Evolutionary conservation across 2,888 invertebrate species (phyloP), one percentile per base, ranked within the genome.

Genomic region (Lycocerus yunnanus): DNA sequence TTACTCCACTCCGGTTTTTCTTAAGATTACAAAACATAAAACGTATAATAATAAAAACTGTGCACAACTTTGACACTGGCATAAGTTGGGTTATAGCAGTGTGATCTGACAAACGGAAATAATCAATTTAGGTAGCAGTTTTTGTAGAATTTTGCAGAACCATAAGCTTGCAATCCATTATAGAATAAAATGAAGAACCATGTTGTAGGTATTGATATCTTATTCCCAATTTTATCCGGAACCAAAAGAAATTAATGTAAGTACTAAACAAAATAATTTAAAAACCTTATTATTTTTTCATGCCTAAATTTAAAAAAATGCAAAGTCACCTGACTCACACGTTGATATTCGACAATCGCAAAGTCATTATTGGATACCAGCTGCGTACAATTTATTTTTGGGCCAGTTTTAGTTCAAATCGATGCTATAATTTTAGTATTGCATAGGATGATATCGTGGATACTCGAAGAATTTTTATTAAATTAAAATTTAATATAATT

Each of bases 301-400:
- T 71, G 66, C 67, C 24, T 43, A 66, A 59, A 72, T 77, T 43
- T 78, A 73, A 75, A 79, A 78, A 79, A 79, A 67, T 80, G 83
- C 79, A 81, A 78, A 84, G 84, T 85, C 84, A 84, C 82, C 83
- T 80, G 82, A 84, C 85, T 84, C 84, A 85, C 85, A 85, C 85
- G 85, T 84, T 78, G 85, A 82, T 83, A 83, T 84, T 84, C 83
- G 82, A 81, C 82, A 80, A 84, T 80, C 82, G 84, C 84, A 80
- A 72, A 80, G 84, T 85, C 85, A 84, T 82, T 79, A 77, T 78
- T 80, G 81, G 76, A 76, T 80, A 76, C 83, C 83, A 82, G 81
- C 78, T 81, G 81, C 76, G 77, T 81, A 63, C 61, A 63, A 63
- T 43, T 43, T 43, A 43, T 43, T 43, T 43, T 43, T 43, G 43